Conservation (phyloP, 2,113 vertebrate genomes). For the Ascaphus truei region DNA sequence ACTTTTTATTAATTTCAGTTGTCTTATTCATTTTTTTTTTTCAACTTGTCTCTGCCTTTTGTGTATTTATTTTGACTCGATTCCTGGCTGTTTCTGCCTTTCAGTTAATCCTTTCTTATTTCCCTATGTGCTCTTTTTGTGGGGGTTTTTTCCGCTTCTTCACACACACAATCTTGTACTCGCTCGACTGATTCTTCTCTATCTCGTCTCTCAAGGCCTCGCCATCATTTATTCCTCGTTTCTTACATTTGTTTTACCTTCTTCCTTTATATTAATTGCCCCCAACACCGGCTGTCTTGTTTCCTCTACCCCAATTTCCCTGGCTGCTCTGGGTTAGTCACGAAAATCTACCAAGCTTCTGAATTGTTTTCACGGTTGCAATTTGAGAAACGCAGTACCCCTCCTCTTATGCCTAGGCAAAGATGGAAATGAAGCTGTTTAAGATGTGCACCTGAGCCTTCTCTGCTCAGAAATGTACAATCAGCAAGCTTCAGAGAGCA, state of each 20-base stretch:
- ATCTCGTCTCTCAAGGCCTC: neutral
- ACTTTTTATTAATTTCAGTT: too few relatives aligned
- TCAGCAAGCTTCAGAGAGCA: conserved; percentile 6
- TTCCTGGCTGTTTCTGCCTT: too few relatives aligned
- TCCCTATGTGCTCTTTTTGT: too few relatives aligned
- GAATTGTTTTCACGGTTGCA: conserved; percentile 11
- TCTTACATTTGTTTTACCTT: neutral
- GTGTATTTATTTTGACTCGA: too few relatives aligned
- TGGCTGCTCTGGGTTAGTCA: conserved; percentile 10
- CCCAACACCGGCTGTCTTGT: neutral
- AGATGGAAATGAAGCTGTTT: conserved; percentile 30
- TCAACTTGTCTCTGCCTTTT: too few relatives aligned
- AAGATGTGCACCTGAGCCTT: conserved; percentile 31
- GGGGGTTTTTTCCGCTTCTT: too few relatives aligned
- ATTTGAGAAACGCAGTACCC: conserved; percentile 11
- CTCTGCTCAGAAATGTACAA: conserved; percentile 6
- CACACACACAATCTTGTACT: too few relatives aligned
- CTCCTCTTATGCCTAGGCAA: conserved; percentile 19
- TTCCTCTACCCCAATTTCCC: conserved; percentile 1
- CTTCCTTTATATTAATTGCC: neutral
- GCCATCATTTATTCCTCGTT: neutral
- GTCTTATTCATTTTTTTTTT: too few relatives aligned
- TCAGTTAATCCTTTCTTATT: too few relatives aligned
- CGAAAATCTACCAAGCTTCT: neutral
- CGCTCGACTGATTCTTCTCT: too few relatives aligned